Conservation (phyloP, 1,140 invertebrate species). For the Cyphomyrmex costatus region DNA sequence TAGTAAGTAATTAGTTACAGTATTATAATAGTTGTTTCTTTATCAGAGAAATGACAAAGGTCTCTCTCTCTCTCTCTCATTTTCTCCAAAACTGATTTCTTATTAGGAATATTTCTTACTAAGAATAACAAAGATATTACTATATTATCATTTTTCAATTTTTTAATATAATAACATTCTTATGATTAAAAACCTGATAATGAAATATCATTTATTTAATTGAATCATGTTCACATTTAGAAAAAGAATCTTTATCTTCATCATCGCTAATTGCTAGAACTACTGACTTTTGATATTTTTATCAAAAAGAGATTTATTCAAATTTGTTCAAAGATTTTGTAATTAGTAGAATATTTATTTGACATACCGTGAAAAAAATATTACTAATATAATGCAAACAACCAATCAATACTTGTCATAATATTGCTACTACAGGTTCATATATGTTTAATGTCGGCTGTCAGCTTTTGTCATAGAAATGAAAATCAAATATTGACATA, state of each 20-base stretch:
- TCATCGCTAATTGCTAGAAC: neutral
- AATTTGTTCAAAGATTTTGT: neutral
- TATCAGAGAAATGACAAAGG: too few species aligned
- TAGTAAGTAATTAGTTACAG: too few species aligned
- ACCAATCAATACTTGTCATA: constrained; percentile 14
- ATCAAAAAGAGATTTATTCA: neutral
- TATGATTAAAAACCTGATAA: neutral
- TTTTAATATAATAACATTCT: neutral
- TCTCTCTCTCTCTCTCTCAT: neutral
- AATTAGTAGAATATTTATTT: constrained; percentile 21
- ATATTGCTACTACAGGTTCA: neutral
- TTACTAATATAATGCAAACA: constrained; percentile 2
- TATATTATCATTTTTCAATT: neutral
- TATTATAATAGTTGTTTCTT: too few species aligned
- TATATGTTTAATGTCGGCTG: neutral
- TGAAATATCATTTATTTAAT: neutral
- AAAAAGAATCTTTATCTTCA: neutral
- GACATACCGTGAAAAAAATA: constrained; percentile 11
- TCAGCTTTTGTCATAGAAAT: neutral
- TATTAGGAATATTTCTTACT: neutral
- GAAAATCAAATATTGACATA: constrained; percentile 33
- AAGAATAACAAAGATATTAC: neutral
- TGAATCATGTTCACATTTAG: neutral
- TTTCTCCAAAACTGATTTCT: neutral
- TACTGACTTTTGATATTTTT: neutral